Conservation (phyloP, 2,113 vertebrate species). For the Anser cygnoides region DNA sequence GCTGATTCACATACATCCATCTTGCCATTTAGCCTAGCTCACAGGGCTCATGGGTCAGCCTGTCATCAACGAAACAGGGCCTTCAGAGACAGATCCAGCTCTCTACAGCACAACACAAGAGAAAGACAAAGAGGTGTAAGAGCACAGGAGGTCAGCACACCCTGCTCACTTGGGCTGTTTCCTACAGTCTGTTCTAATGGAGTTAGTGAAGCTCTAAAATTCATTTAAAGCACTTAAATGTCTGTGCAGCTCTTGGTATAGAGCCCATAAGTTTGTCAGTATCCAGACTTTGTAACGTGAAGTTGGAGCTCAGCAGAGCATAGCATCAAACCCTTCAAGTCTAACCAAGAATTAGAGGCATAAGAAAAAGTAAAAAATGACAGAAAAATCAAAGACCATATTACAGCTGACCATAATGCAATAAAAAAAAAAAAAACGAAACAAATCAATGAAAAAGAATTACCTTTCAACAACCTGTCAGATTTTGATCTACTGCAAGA, state of each 20-base stretch:
- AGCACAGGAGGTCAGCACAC: not conserved
- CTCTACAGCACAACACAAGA: not conserved
- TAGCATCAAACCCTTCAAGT: not conserved
- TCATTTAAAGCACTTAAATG: not conserved
- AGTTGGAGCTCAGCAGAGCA: not conserved
- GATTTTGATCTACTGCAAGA: not conserved
- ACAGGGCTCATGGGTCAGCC: not conserved
- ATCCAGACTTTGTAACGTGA: fast-evolving
- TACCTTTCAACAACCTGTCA: not conserved
- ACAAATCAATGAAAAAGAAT: not conserved
- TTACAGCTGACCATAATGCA: not conserved
- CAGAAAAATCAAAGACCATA: not conserved
- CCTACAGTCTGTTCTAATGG: not conserved
- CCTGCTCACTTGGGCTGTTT: not conserved
- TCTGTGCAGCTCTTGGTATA: not conserved
- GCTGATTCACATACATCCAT: not conserved
- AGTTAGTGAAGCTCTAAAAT: not conserved
- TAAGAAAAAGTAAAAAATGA: not conserved
- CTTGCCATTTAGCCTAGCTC: not conserved
- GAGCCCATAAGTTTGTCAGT: not conserved
- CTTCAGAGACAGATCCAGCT: not conserved
- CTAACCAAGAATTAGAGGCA: not conserved
- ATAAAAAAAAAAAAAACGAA: not conserved
- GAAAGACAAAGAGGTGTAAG: no score
- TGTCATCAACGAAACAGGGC: not conserved